A percentile compares a stretch with the other conserved stretches of the same genome.
Conservation (phyloP, 2,888 invertebrate species). For the Loripinus fragilis region DNA sequence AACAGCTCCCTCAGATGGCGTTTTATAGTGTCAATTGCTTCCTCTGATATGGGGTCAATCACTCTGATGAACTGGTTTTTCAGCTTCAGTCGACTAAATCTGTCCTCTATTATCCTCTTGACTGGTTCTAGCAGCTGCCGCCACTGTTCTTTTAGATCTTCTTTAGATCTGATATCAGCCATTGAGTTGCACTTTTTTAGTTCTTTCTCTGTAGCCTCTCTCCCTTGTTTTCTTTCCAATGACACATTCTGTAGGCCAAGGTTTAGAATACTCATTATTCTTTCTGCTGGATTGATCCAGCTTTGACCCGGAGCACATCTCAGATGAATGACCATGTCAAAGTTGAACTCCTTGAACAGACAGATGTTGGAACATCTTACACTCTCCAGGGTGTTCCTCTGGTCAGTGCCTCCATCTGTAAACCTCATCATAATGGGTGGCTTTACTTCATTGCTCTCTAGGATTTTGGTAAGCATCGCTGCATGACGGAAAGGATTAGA, state of each 20-base stretch:
- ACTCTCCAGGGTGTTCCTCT: constrained; percentile 22
- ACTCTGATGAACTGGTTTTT: constrained; percentile 34
- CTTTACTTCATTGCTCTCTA: background rate
- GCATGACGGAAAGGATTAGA: constrained; percentile 48
- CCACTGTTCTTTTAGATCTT: constrained; percentile 18
- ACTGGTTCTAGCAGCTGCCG: constrained; percentile 20
- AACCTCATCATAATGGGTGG: constrained; percentile 37
- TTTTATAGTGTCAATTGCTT: constrained; percentile 33
- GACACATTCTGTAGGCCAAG: constrained; percentile 54
- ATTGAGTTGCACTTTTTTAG: constrained; percentile 21
- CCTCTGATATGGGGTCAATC: constrained; percentile 32
- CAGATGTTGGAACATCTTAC: constrained; percentile 49
- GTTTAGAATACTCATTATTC: constrained; percentile 49
- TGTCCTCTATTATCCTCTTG: constrained; percentile 9
- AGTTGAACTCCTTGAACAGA: constrained; percentile 45
- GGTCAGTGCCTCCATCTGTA: constrained; percentile 38
- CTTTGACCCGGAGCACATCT: constrained; percentile 54
- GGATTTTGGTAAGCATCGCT: constrained; percentile 8
- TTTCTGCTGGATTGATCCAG: constrained; percentile 49
- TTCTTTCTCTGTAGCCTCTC: constrained; percentile 14
- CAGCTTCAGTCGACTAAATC: constrained; percentile 28
- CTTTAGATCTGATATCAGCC: constrained; percentile 18
- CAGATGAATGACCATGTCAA: constrained; percentile 48
- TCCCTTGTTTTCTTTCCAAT: constrained; percentile 12
- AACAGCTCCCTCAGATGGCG: constrained; percentile 39